These are phyloP conservation scores for Spodoptera litura DNA, from an alignment of 1,140 invertebrate species.

Conservation along the genomic window DNA sequence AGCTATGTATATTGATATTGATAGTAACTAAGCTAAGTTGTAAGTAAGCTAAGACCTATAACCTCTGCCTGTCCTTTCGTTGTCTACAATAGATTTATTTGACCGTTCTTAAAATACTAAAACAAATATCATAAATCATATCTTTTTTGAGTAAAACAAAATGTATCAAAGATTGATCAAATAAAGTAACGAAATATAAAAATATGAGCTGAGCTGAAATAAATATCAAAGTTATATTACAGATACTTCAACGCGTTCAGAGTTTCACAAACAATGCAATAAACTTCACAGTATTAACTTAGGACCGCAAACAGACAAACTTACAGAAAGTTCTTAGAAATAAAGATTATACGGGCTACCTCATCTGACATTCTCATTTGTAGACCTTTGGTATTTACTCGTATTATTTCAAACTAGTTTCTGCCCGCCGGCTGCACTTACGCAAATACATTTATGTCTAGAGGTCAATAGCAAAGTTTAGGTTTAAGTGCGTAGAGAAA, in stretches of 20 bases:
- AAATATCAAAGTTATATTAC: conserved; percentile 44
- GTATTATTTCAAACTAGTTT: neutral
- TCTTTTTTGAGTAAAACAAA: neutral
- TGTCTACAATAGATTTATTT: too few relatives aligned
- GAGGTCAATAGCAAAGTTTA: too few relatives aligned
- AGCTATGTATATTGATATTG: too few relatives aligned
- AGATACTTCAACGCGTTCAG: conserved; percentile 19
- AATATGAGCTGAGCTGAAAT: conserved; percentile 21
- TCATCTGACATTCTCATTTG: conserved; percentile 16
- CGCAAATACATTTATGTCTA: too few relatives aligned
- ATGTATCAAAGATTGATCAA: neutral
- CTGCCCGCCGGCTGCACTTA: too few relatives aligned
- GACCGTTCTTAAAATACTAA: too few relatives aligned
- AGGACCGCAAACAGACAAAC: conserved; percentile 43
- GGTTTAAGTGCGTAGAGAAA: too few relatives aligned
- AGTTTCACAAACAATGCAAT: conserved; percentile 33
- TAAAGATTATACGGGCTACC: conserved; percentile 33
- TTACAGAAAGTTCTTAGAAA: conserved; percentile 31
- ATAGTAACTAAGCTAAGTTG: too few relatives aligned
- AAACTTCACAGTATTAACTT: conserved; percentile 40
- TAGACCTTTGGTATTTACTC: neutral
- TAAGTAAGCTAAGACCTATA: too few relatives aligned
- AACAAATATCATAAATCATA: too few relatives aligned
- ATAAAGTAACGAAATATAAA: conserved; percentile 5
- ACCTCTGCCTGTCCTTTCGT: too few relatives aligned